Evolutionary conservation across 2,797 vertebrate genomes (phyloP), one percentile per base, ranked within the genome.

Genomic region (Micromesistius poutassou): DNA sequence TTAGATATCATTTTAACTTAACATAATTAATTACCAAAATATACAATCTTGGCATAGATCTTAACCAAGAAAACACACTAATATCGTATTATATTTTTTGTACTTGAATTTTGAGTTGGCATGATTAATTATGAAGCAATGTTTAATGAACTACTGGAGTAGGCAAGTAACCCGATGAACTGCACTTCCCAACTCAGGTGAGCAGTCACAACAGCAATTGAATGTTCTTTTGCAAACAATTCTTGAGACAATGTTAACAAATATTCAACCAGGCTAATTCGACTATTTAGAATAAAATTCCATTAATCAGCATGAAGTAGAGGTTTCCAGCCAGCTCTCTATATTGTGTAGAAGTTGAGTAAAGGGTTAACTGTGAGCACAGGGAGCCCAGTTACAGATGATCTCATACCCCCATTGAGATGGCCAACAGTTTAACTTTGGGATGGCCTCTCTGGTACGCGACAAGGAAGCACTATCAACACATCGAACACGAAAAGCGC

Each of bases 371-470:
- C 2, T 8, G 16, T 83, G 71, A 77, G 76, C 31, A 73, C 76
- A 66, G 30, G 33, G 35, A 62, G 28, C n/a, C 16, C 72, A 77
- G 8, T 35, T 13, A 55, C 78, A 78, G 38, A 73, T 79, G 79
- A 81, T 73, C 78, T 84, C 73, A 77, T 35, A 9, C 31, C 28
- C n/a, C 46, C 68, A 22, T 30, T 30, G 28, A 78, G 72, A 73
- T 7, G 14, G 31, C 71, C 71, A 33, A 72, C 42, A 79, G 38
- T 71, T 66, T 30, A 36, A 55, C 28, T 71, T 1, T 40, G 66
- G 70, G 22, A 28, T n/a, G 76, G 31, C 6, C 77, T 75, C 72
- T 40, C 14, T 42, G 66, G 1, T 78, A n/a, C 0, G 8, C 73
- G 28, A 79, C 73, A 71, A 72, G 68, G 50, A 75, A 73, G 12